Evolutionary conservation across 2,797 vertebrate genomes (phyloP), one percentile per base, ranked within the genome.

Genomic region (Micrastur ruficollis): DNA sequence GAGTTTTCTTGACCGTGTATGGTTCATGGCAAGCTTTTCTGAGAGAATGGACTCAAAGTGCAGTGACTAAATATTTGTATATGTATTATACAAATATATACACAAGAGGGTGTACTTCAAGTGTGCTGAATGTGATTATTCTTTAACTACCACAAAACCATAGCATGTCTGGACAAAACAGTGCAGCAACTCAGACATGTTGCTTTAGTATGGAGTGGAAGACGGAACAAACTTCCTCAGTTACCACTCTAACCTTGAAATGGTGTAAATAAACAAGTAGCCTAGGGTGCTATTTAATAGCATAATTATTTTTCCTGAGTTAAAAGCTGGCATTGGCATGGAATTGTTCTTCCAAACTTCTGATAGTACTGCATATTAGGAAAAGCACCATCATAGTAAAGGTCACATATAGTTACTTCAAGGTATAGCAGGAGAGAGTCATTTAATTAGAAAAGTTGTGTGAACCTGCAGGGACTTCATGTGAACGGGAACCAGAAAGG

Each of bases 341-440:
- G 52, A 52, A 32, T 68, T 76, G 18, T 55, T 81, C 47, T 86
- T 70, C 31, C 22, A 34, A 26, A 62, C 27, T 59, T 46, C 46
- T 49, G 34, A 5, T 8, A 6, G 38, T n/a, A 23, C 11, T 1
- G 1, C 4, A 1, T 38, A 6, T 16, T 42, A 36, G 46, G 29
- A 74, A 61, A 46, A 65, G 36, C 12, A 14, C 40, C 11, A 2
- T 6, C 2, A 0, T 22, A 71, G 23, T 21, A 66, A 82, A 72
- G 19, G 32, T 58, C 38, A 42, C 2, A 1, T 17, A 2, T 3
- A 42, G 58, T 36, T 32, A 27, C 36, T 61, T 15, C 12, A 29
- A 65, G n/a, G 16, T 25, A 6, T 17, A 78, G 12, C 23, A 73
- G 11, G 23, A 66, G 29, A 53, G 40, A 59, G 27, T 40, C 2